Evolutionary conservation across 2,797 vertebrate species (phyloP), one percentile per base, ranked within the genome.

Genomic region (Australoheros facetus): DNA sequence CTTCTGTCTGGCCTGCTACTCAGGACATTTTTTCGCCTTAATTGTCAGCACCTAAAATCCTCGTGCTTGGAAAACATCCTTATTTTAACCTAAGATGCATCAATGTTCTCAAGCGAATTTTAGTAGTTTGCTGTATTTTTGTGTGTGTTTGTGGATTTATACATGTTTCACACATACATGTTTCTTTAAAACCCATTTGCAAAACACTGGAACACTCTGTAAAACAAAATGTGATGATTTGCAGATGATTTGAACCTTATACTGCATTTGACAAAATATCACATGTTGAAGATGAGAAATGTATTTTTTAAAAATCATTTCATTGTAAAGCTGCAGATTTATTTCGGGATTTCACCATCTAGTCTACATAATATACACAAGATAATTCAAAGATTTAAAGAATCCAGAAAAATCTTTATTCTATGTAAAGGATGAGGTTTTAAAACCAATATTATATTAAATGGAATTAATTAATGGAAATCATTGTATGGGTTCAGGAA

Each of bases 1-100:
- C 64, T 60, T 30, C 30, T 85, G 77, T 75, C 39, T 58, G 48
- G 81, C 51, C 59, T 64, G 73, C 37, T 66, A 59, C 51, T 73
- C 74, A 72, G 51, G 54, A 84, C 48, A 32, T 26, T 54, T 23
- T 66, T 73, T 58, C 37, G 39, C 16, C 23, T 34, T 37, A 13
- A 78, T 26, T 66, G 26, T 39, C 58, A n/a, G 28, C 5, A 37
- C 2, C 45, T 39, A 69, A 87, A 76, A 26, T 86, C 56, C 34
- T 75, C 39, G 75, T 21, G 34, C 39, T 76, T 11, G 3, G 10
- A 28, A 73, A 75, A 78, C 14, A 11, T 32, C 28, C n/a, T 51
- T 16, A 55, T 26, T 72, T 64, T 5, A 48, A 56, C 30, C 42
- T 14, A 12, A 37, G 7, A 34, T 12, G 17, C 42, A 58, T 19